Base-by-base conservation (phyloP, 2,888 invertebrate species). In the Apodemia duryi region DNA sequence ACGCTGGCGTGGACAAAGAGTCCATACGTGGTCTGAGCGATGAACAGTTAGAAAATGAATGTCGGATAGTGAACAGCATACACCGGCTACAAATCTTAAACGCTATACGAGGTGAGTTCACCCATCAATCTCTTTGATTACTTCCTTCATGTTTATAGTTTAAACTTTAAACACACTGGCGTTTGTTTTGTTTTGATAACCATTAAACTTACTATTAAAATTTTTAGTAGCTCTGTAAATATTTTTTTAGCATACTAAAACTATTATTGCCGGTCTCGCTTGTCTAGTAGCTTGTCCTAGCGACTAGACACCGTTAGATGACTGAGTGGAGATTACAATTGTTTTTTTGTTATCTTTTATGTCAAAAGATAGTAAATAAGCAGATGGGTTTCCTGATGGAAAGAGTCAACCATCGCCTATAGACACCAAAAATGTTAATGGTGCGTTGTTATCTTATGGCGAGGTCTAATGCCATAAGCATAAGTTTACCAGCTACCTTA, bases 1-100 rank as follows among this genome's bases (percentile, higher is more conserved):
- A 98, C 80, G 97, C 98, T 38, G 99, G 99, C 21, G 97, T 99
- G 49, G 98, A 99, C 84, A 96, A 96, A 80, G 96, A 96, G 73
- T 95, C 97, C 10, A 93, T 99, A 68, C 94, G 96, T 69, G 95
- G 95, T 66, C 88, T 99, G 38, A 97, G 96, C 61, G 98, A 99
- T 77, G 99, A 99, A 74, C 98, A 99, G 85, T 92, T 99, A 67
- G 92, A 95, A 70, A 93, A 94, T 43, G 99, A 99, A 84, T 99
- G 99, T 83, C 95, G 96, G 69, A 98, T 99, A 72, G 93, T 92
- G 63, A 99, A 99, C 87, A 98, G 98, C 73, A 98, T 99, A 78
- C 99, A 99, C 85, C 93, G 99, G 69, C 91, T 97, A 74, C 94
- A 97, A 80, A 98, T 99, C 80, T 91, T 98, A 73, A 97, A 98